Evolutionary conservation across 2,888 invertebrate genomes (phyloP).

Genomic region (Strigamia crassipes): DNA sequence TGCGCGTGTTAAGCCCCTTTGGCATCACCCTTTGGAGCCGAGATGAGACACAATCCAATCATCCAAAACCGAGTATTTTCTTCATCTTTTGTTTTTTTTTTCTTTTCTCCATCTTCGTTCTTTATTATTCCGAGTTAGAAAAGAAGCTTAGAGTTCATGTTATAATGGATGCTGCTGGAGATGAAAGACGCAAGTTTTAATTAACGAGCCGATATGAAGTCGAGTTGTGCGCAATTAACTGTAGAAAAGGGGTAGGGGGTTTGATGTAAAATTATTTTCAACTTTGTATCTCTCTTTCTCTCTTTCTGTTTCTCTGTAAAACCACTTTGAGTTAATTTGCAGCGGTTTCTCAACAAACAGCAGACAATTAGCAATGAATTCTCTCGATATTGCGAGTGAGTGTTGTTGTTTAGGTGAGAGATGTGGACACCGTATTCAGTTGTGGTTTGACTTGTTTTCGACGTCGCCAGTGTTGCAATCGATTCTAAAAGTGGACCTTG

Average conservation of each 20-base stretch:
- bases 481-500: background rate
- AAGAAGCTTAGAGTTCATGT: slow-evolving; percentile 14
- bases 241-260: background rate
- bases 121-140: background rate
- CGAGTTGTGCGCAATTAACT: background rate
- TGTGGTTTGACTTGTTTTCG: slow-evolving; percentile 38
- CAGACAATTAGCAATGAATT: slow-evolving; percentile 39
- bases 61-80: slow-evolving; percentile 17
- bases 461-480: background rate
- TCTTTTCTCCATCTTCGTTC: background rate
- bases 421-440: slow-evolving; percentile 13
- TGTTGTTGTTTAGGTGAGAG: slow-evolving; percentile 33
- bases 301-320: background rate
- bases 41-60: slow-evolving; percentile 32
- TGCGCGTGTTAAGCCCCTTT: slow-evolving; percentile 27
- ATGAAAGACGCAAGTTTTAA: background rate
- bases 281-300: background rate
- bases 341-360: slow-evolving; percentile 28
- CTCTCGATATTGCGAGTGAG: slow-evolving; percentile 8
- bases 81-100: background rate
- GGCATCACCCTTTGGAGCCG: slow-evolving; percentile 35
- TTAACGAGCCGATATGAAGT: slow-evolving; percentile 7
- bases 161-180: slow-evolving; percentile 28
- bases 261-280: slow-evolving; percentile 28
- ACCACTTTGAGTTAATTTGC: slow-evolving; percentile 9